Evolutionary conservation across 92 coral and sea anemone species (phyloP).

Genomic region (Phenganax stokvisi): DNA sequence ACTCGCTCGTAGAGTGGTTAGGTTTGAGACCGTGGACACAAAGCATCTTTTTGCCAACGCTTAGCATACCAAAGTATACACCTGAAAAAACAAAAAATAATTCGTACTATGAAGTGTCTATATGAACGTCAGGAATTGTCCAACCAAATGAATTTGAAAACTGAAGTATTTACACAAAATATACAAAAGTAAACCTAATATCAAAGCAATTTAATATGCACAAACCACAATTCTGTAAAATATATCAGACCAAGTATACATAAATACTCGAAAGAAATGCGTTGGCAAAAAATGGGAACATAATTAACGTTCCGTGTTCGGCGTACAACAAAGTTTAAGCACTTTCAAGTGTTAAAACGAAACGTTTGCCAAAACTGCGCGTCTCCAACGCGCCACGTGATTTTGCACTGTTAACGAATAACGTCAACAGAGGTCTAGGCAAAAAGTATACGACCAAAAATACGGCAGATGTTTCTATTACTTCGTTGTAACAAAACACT

Average conservation of each 20-base stretch:
- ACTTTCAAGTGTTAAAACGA: conserved; percentile 7
- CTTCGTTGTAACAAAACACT: background rate
- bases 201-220: too few species aligned
- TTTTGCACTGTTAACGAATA: background rate
- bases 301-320: background rate
- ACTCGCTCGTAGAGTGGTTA: conserved; percentile 5
- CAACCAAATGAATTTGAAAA: too few species aligned
- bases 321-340: background rate
- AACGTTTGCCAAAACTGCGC: background rate
- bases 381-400: background rate
- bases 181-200: too few species aligned
- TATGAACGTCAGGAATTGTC: too few species aligned
- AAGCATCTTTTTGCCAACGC: conserved; percentile 50
- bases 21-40: conserved; percentile 36
- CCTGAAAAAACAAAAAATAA: conserved; percentile 4
- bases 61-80: conserved; percentile 12
- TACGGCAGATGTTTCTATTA: background rate
- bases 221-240: background rate
- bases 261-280: background rate
- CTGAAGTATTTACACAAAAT: too few species aligned
- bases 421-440: background rate
- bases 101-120: background rate
- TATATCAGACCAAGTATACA: background rate
- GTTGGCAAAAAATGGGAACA: background rate
- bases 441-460: background rate